Evolutionary conservation across 1,140 invertebrate genomes (phyloP).

Genomic region (Aricia agestis): DNA sequence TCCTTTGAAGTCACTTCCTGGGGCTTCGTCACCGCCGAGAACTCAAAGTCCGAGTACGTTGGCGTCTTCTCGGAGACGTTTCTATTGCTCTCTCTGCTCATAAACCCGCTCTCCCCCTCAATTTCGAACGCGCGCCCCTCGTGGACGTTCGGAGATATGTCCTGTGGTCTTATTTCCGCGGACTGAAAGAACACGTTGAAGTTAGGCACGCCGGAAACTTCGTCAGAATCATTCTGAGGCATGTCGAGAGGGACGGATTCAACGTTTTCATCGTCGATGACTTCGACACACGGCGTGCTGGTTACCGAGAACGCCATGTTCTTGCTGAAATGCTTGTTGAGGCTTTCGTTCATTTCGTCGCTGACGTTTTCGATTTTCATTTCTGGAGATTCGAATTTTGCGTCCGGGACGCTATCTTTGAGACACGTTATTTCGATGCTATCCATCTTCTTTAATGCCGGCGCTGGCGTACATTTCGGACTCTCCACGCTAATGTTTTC

Average conservation of each 20-base stretch:
- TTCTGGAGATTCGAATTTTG: constrained; percentile 18
- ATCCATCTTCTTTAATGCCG: constrained; percentile 57
- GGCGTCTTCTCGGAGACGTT: constrained; percentile 44
- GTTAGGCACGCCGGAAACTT: constrained; percentile 38
- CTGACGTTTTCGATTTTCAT: background rate
- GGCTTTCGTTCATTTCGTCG: constrained; percentile 35
- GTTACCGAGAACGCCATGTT: constrained; percentile 50
- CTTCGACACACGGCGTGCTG: constrained; percentile 48
- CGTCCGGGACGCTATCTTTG: constrained; percentile 39
- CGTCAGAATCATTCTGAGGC: constrained; percentile 30
- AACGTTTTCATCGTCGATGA: constrained; percentile 32
- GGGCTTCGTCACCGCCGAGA: constrained; percentile 50
- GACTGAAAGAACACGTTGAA: constrained; percentile 56
- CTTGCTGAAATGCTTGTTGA: constrained; percentile 39
- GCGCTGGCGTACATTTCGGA: constrained; percentile 37
- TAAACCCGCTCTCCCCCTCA: constrained; percentile 51
- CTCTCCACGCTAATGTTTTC: constrained; percentile 34
- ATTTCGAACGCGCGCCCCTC: constrained; percentile 35
- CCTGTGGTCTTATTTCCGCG: constrained; percentile 57
- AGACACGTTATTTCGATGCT: constrained; percentile 61
- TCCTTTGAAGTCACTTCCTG: constrained; percentile 50
- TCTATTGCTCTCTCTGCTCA: constrained; percentile 43
- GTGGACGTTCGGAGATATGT: constrained; percentile 42
- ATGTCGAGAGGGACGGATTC: constrained; percentile 42
- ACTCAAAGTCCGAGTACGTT: constrained; percentile 58